Evolutionary conservation across 2,113 vertebrate genomes (phyloP).

Genomic region (Mobula hypostoma): DNA sequence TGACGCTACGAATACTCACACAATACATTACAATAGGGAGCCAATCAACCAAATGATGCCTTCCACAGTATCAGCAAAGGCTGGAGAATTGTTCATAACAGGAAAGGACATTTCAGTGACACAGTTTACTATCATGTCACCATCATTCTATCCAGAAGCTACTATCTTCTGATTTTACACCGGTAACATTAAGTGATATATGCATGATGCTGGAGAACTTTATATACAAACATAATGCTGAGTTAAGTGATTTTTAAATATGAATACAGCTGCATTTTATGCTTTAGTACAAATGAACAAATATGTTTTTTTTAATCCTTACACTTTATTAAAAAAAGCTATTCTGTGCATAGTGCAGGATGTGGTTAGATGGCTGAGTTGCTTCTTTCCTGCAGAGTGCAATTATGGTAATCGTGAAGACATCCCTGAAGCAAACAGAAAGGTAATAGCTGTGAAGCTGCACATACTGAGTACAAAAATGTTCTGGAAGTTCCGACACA

Average conservation of each 20-base stretch:
- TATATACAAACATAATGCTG: neutral
- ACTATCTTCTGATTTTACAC: no score
- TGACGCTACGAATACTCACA: no score
- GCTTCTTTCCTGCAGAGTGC: slow-evolving; percentile 13
- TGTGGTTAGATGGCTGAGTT: neutral
- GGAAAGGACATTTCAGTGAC: no score
- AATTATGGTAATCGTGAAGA: slow-evolving; percentile 20
- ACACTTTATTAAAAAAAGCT: neutral
- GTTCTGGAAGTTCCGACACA: neutral
- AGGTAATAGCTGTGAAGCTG: neutral
- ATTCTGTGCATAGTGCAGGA: neutral
- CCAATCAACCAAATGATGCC: neutral
- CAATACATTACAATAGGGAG: neutral
- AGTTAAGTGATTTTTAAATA: neutral
- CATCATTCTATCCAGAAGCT: no score
- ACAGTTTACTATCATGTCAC: no score
- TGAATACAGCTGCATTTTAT: neutral
- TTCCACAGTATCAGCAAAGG: neutral
- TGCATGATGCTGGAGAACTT: neutral
- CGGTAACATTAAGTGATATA: neutral
- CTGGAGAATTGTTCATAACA: neutral
- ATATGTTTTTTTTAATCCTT: neutral
- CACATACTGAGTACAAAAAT: neutral
- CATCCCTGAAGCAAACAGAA: slow-evolving; percentile 18
- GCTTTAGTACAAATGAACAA: neutral